phyloP scores from a whole-genome alignment of 2,888 invertebrate species.

The Hanleya hanleyi region DNA sequence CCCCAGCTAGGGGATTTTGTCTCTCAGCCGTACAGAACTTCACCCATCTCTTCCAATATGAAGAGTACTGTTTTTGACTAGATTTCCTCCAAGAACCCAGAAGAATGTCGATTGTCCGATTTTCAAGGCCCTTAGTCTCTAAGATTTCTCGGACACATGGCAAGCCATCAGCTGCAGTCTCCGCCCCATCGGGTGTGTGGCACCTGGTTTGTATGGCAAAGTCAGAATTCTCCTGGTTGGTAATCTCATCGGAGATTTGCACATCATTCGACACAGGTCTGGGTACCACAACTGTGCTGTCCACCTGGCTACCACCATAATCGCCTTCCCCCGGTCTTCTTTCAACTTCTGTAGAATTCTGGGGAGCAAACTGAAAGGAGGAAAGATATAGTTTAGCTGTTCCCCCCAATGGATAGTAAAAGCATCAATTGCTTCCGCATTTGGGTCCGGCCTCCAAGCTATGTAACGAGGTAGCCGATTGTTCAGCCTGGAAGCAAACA shows the following conservation, averaged over 20 bases:
- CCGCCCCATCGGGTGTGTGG: not conserved
- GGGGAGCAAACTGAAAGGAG: constrained; percentile 2
- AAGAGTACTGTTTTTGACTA: constrained; percentile 9
- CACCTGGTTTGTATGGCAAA: not conserved
- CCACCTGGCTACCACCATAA: not conserved
- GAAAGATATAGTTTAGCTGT: not conserved
- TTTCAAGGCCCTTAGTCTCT: too few relatives aligned
- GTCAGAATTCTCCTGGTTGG: too few relatives aligned
- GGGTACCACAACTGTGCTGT: constrained; percentile 5
- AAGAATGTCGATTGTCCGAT: not conserved
- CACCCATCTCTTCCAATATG: constrained; percentile 14
- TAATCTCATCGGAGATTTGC: too few relatives aligned
- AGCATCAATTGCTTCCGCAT: constrained; percentile 4
- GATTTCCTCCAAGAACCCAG: constrained; percentile 12
- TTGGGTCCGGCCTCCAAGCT: constrained; percentile 4
- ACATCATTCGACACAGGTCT: too few relatives aligned
- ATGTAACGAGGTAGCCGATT: too few relatives aligned
- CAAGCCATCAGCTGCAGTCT: constrained; percentile 5
- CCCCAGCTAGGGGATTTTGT: not conserved
- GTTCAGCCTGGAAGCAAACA: too few relatives aligned
- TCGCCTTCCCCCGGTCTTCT: not conserved
- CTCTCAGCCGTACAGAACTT: not conserved
- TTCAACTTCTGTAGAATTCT: not conserved
- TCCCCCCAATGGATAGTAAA: not conserved
- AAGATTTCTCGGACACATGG: constrained; percentile 17